Percentiles rank a stretch among this genome's conserved stretches.
These are phyloP conservation scores for human (Homo sapiens) DNA, from an alignment of 2,113 vertebrate genomes.

Conservation along the genomic window GRCh38 chr13:80535501-80536000, in stretches of 20 bases:
- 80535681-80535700: not conserved
- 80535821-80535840: conserved; percentile 29
- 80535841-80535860: not conserved
- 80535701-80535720: not conserved
- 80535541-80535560: not conserved
- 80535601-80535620: conserved; percentile 33
- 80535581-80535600: not conserved
- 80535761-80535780: not conserved
- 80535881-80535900: not conserved
- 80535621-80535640: conserved; percentile 35
- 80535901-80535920: not conserved
- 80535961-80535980: conserved; percentile 21
- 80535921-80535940: not conserved
- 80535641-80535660: not conserved
- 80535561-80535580: not conserved
- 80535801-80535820: conserved; percentile 19
- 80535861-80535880: not conserved
- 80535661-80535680: not conserved
- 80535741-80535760: not conserved
- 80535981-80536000: conserved; percentile 66
- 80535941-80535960: not conserved
- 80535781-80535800: not conserved
- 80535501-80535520: not conserved
- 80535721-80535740: not conserved
- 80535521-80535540: not conserved